phyloP scores from a whole-genome alignment of 2,888 invertebrate genomes.

The Hirtodrosophila confusa region DNA sequence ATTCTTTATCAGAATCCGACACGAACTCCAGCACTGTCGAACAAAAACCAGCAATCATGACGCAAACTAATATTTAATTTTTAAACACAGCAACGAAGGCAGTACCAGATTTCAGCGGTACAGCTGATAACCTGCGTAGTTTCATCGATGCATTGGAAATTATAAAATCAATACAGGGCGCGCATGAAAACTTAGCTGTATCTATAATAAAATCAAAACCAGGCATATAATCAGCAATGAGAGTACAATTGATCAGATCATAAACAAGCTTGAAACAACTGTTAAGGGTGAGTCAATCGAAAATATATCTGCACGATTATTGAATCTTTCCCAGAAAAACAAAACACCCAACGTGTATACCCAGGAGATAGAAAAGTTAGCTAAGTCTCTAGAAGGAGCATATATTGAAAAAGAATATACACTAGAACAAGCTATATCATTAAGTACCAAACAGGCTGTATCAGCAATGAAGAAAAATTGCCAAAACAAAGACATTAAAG shows the following conservation, averaged over 20 bases:
- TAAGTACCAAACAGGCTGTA: constrained; percentile 7
- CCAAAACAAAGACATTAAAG: neutral
- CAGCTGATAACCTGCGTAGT: constrained; percentile 12
- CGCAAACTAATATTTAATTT: constrained; percentile 9
- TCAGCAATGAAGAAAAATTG: constrained; percentile 10
- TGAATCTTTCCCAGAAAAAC: neutral
- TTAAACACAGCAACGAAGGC: constrained; percentile 6
- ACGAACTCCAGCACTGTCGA: neutral
- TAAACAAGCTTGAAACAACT: neutral
- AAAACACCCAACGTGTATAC: neutral
- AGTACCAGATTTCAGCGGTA: constrained; percentile 12
- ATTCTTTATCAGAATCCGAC: neutral
- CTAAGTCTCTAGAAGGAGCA: constrained; percentile 3
- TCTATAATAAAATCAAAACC: constrained; percentile 9
- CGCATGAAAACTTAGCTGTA: constrained; percentile 5
- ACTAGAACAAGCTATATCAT: neutral
- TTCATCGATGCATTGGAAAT: constrained; percentile 11
- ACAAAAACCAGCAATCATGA: constrained; percentile 5
- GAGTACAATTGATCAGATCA: too few species aligned
- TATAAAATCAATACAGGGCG: constrained; percentile 5
- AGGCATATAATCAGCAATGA: constrained; percentile 5
- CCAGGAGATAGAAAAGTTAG: constrained; percentile 1
- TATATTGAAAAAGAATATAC: constrained; percentile 9
- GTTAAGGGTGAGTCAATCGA: constrained; percentile 1
- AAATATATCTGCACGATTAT: constrained; percentile 1